These are phyloP conservation scores for Phylloscopus collybita DNA, from an alignment of 2,797 vertebrate species.

Conservation along the genomic window DNA sequence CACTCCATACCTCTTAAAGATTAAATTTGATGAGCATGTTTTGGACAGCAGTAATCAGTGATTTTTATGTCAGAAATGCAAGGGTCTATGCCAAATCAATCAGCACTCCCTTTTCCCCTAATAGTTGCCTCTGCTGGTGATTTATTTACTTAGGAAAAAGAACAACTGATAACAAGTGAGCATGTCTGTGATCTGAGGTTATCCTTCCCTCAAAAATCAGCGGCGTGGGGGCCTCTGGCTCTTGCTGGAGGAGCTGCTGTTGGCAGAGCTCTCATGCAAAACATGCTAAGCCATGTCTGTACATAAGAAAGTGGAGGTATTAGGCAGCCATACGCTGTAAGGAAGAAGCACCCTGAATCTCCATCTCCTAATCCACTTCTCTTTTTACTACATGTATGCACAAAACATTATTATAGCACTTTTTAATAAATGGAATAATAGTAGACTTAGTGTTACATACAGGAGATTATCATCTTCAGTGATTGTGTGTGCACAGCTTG, in stretches of 20 bases:
- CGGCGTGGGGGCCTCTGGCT: neutral
- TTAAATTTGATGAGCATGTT: neutral
- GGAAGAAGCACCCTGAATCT: neutral
- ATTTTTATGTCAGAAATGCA: neutral
- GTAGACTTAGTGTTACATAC: conserved; percentile 26
- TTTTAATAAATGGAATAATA: conserved; percentile 60
- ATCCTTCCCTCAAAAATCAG: neutral
- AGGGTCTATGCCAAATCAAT: neutral
- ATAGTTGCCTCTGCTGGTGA: neutral
- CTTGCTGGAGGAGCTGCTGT: neutral
- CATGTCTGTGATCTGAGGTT: neutral
- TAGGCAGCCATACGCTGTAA: neutral
- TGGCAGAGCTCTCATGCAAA: neutral
- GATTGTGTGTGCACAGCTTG: conserved; percentile 50
- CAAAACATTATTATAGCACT: neutral
- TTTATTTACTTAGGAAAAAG: conserved; percentile 22
- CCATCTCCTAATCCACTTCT: conserved; percentile 48
- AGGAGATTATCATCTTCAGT: conserved; percentile 50
- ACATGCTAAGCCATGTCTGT: neutral
- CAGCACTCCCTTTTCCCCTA: neutral
- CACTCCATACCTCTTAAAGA: neutral
- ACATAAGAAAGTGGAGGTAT: neutral
- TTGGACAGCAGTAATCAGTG: neutral
- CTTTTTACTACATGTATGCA: neutral
- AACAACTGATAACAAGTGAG: neutral